These are phyloP conservation scores for Lampris megalopsis DNA, from an alignment of 2,113 vertebrate species.

Conservation along the genomic window DNA sequence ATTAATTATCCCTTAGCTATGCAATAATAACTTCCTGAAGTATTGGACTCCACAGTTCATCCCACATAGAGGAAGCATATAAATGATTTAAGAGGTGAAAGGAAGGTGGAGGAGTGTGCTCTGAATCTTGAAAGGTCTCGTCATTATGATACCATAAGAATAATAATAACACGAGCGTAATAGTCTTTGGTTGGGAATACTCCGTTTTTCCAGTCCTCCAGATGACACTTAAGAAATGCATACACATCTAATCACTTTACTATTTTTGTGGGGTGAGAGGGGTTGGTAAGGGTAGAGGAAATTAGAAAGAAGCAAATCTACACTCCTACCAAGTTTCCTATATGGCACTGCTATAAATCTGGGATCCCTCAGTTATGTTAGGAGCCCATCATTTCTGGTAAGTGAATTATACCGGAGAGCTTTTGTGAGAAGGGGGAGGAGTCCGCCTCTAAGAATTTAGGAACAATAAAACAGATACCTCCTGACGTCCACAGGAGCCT, in stretches of 20 bases:
- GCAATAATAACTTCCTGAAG: slow-evolving; percentile 50
- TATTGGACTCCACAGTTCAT: slow-evolving; percentile 27
- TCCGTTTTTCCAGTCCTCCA: slow-evolving; percentile 6
- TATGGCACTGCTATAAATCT: slow-evolving; percentile 35
- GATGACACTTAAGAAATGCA: slow-evolving; percentile 60
- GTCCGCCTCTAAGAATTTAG: slow-evolving; percentile 57
- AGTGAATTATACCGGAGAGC: slow-evolving; percentile 54
- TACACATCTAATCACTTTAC: slow-evolving; percentile 42
- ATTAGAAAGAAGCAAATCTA: slow-evolving; percentile 32
- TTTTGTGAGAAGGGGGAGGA: slow-evolving; percentile 40
- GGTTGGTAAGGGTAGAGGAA: slow-evolving; percentile 8
- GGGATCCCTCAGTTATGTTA: slow-evolving; percentile 30
- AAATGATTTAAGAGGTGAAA: slow-evolving; percentile 25
- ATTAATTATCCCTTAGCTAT: slow-evolving; percentile 40
- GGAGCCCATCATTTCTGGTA: slow-evolving; percentile 49
- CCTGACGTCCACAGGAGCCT: slow-evolving; percentile 50
- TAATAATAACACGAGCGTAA: not conserved
- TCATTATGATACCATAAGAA: not conserved
- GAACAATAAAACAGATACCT: slow-evolving; percentile 49
- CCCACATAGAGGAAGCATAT: slow-evolving; percentile 24
- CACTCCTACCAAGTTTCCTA: slow-evolving; percentile 33
- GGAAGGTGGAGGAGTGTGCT: slow-evolving; percentile 9
- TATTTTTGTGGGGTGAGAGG: slow-evolving; percentile 2
- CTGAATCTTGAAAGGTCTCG: slow-evolving; percentile 36
- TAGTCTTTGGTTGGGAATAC: slow-evolving; percentile 46